Base-by-base conservation (phyloP, 1,140 invertebrate genomes). In the Proctacanthus coquilletti region DNA sequence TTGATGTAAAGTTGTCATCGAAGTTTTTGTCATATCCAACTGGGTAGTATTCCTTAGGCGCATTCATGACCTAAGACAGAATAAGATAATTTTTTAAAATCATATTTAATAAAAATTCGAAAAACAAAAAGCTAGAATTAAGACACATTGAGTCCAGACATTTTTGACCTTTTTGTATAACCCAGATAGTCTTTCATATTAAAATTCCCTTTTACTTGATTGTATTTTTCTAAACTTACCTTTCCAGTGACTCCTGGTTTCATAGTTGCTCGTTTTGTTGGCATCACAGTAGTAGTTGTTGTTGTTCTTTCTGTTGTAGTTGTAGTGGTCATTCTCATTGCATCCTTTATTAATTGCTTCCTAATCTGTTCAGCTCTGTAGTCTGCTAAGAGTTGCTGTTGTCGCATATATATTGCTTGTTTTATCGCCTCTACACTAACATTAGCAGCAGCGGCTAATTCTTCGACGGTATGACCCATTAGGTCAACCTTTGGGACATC, bases 11-110 rank as follows among this genome's bases (percentile, higher is more conserved):
- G 48, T 84, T 81, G 42, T 87, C 83, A 44, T 87, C 83, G 45
- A 83, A 87, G 48, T 87, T 84, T 57, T 85, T 84, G 47, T 85
- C 81, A 45, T 87, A 87, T 6, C 76, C 76, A 5, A 82, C 76
- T 0, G 84, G 84, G 53, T 86, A 87, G 55, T 87, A 88, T 50
- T 86, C 84, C 21, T 77, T 74, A 0, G 84, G 84, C 0, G 84
- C 83, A 52, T 88, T 88, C 81, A 85, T 87, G 0, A 88, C 82
- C 63, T 85, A 20, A 4, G 3, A 32, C 5, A 6, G 20, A n/a
- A n/a, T n/a, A n/a, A n/a, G n/a, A n/a, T n/a, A n/a, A n/a, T n/a
- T n/a, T n/a, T n/a, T n/a, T n/a, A n/a, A n/a, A n/a, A n/a, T n/a
- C n/a, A n/a, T n/a, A n/a, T n/a, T n/a, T n/a, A n/a, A n/a, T n/a